Percentiles rank a stretch among this genome's conserved stretches.
These are phyloP conservation scores for Acromyrmex charruanus DNA, from an alignment of 1,140 invertebrate species.

Conservation along the genomic window DNA sequence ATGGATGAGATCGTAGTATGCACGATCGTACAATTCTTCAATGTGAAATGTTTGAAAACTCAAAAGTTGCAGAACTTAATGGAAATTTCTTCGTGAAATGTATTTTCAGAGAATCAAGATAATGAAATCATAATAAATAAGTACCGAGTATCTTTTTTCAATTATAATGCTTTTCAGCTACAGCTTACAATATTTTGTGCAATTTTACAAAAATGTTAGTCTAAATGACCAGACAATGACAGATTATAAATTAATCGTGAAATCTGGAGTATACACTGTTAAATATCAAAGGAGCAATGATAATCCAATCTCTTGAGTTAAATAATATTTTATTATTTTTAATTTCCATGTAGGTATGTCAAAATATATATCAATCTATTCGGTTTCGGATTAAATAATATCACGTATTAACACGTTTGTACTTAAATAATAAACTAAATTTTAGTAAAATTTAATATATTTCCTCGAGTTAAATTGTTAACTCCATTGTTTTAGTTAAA, in stretches of 20 bases:
- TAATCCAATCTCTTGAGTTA: too few relatives aligned
- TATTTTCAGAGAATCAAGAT: background rate
- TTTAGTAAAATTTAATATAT: too few relatives aligned
- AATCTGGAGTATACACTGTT: background rate
- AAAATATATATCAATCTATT: too few relatives aligned
- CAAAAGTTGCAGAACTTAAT: background rate
- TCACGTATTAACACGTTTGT: too few relatives aligned
- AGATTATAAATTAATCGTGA: background rate
- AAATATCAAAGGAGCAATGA: too few relatives aligned
- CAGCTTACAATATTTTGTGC: background rate
- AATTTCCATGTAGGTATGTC: too few relatives aligned
- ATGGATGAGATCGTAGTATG: slow-evolving; percentile 43
- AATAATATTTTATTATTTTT: too few relatives aligned
- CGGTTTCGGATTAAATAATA: too few relatives aligned
- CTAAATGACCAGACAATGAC: background rate
- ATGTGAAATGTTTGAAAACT: slow-evolving; percentile 19
- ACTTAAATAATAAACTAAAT: too few relatives aligned
- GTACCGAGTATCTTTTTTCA: background rate
- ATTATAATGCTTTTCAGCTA: too few relatives aligned
- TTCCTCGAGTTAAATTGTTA: too few relatives aligned
- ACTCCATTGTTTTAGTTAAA: too few relatives aligned
- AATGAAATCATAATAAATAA: background rate
- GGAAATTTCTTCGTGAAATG: slow-evolving; percentile 9
- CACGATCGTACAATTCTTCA: slow-evolving; percentile 38
- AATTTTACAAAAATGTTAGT: background rate